Conservation (phyloP, 2,888 invertebrate species). For the Acrobasis consociella region DNA sequence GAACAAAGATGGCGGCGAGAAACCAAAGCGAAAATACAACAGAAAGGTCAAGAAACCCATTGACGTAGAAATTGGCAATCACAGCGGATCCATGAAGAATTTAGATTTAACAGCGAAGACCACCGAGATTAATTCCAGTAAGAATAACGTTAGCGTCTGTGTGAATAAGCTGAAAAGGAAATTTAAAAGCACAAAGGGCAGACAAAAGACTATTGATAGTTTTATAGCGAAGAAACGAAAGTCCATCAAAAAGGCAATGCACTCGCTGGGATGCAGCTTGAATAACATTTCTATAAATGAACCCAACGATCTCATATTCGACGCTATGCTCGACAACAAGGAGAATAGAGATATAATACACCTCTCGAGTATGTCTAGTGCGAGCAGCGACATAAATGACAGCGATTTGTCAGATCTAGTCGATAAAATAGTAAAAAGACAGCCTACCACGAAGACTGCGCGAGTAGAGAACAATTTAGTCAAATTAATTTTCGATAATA, state of each 20-base stretch:
- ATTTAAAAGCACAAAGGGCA: constrained; percentile 52
- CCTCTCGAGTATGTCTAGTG: constrained; percentile 54
- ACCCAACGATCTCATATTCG: constrained; percentile 12
- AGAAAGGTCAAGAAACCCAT: constrained; percentile 55
- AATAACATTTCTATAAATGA: constrained; percentile 47
- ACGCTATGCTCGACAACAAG: constrained; percentile 36
- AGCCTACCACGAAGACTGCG: constrained; percentile 52
- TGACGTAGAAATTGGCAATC: constrained; percentile 38
- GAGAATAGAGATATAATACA: constrained; percentile 40
- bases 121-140: constrained; percentile 48
- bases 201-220: constrained; percentile 68
- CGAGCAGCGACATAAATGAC: constrained; percentile 46
- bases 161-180: constrained; percentile 71
- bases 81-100: constrained; percentile 53
- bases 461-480: constrained; percentile 63
- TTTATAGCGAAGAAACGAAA: constrained; percentile 63
- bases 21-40: constrained; percentile 67
- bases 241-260: constrained; percentile 43
- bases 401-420: constrained; percentile 67
- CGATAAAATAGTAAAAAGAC: constrained; percentile 62
- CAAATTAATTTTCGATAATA: constrained; percentile 58
- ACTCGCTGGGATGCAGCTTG: constrained; percentile 50
- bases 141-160: constrained; percentile 61
- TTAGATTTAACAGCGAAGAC: constrained; percentile 43
- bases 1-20: constrained; percentile 53